Percentiles rank a stretch among this genome's conserved stretches.
Evolutionary conservation across 2,888 invertebrate genomes (phyloP).

Genomic region (Stomorhina lunata): DNA sequence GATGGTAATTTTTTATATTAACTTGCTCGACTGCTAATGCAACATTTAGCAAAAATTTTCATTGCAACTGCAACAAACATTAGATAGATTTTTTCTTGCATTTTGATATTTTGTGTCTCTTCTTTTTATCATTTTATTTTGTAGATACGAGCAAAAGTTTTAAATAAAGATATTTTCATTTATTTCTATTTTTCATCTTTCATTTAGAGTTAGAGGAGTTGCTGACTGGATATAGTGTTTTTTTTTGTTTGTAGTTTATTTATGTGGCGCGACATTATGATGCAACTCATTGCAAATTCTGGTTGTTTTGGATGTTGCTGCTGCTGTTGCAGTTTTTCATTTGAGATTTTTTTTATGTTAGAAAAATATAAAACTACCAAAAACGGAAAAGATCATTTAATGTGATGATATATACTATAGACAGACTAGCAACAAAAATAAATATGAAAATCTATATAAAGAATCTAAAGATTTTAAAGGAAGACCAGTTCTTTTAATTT

Average conservation of each 20-base stretch:
- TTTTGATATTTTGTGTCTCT: neutral
- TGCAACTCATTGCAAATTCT: slow-evolving; percentile 61
- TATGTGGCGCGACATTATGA: slow-evolving; percentile 64
- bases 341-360: slow-evolving; percentile 3
- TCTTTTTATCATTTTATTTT: neutral
- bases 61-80: slow-evolving; percentile 37
- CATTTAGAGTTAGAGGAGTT: slow-evolving; percentile 39
- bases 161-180: slow-evolving; percentile 50
- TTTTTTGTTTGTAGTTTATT: neutral
- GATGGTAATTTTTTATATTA: slow-evolving; percentile 35
- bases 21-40: slow-evolving; percentile 19
- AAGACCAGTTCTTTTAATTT: slow-evolving; percentile 24
- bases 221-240: slow-evolving; percentile 25
- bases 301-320: too few relatives aligned
- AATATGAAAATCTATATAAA: slow-evolving; percentile 49
- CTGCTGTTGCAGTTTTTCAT: too few relatives aligned
- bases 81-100: slow-evolving; percentile 10
- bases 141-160: too few relatives aligned
- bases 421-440: too few relatives aligned
- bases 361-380: slow-evolving; percentile 48
- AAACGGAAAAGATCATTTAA: slow-evolving; percentile 57
- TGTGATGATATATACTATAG: slow-evolving; percentile 50
- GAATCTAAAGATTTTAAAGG: slow-evolving; percentile 28
- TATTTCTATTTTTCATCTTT: slow-evolving; percentile 12
- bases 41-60: too few relatives aligned